Evolutionary conservation across 2,797 vertebrate species (phyloP), one percentile per base, ranked within the genome.

Genomic region (Apogon talboti): DNA sequence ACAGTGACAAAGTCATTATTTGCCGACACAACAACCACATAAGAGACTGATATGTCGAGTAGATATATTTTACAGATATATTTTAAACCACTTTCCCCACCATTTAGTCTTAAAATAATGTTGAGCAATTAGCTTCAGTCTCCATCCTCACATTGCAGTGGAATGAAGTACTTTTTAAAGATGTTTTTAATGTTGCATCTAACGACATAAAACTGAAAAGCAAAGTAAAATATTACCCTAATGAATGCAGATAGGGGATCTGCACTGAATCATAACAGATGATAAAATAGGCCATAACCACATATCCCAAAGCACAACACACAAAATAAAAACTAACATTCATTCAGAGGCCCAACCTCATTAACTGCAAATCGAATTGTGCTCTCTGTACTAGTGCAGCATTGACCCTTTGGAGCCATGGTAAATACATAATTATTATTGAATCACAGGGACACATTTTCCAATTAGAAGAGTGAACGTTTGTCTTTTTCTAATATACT

Each of bases 401-500:
- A 35, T 46, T 88, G 87, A 91, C 81, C 84, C 66, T 49, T 63
- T 52, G 49, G 76, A 85, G 64, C 65, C 55, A 59, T 49, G 30
- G 59, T 75, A 74, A 84, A 71, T 61, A 81, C 58, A 77, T 81
- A 78, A 87, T 90, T 81, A 88, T 82, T 76, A 81, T 61, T 75
- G 66, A 88, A 87, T 85, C 79, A 83, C 44, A 66, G 41, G 57
- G 76, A 86, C 78, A 83, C 51, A 63, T 78, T 84, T 82, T 85
- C 78, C 66, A 85, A 88, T 91, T 88, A 90, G 47, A 78, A 59
- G 24, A 60, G 24, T 47, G 62, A 81, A 71, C 78, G 72, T 77
- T 78, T 76, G 53, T 77, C 46, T 79, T 81, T 73, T 72, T 75
- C 41, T 59, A 51, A 42, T 52, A 50, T 52, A 71, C 59, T 51